Percentiles rank a stretch among this genome's conserved stretches.
phyloP scores from a whole-genome alignment of 2,797 vertebrate genomes.

The Poeciliopsis presidionis region DNA sequence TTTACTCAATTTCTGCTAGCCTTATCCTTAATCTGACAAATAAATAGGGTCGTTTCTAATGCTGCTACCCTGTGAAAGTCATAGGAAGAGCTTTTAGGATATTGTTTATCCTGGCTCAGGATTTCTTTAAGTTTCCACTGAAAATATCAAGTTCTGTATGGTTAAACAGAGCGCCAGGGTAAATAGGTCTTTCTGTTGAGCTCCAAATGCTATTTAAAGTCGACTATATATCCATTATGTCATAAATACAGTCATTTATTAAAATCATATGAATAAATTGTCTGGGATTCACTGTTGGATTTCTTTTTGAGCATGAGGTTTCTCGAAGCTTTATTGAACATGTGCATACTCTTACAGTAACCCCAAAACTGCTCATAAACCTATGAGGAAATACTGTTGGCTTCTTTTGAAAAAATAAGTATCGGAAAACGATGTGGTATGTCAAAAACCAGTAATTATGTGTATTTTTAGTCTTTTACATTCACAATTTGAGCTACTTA shows the following conservation, averaged over 20 bases:
- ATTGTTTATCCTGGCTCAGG: constrained; percentile 69
- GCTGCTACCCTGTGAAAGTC: constrained; percentile 33
- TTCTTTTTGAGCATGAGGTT: constrained; percentile 46
- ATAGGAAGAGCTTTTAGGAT: constrained; percentile 67
- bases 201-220: constrained; percentile 62
- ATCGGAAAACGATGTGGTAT: constrained; percentile 52
- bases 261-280: constrained; percentile 53
- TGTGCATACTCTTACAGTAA: constrained; percentile 24
- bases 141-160: constrained; percentile 58
- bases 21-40: constrained; percentile 41
- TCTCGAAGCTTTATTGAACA: constrained; percentile 48
- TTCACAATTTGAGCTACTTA: constrained; percentile 33
- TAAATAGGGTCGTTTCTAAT: constrained; percentile 30
- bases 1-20: constrained; percentile 28
- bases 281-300: constrained; percentile 45
- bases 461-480: constrained; percentile 59
- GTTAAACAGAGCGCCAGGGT: constrained; percentile 62
- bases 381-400: constrained; percentile 38
- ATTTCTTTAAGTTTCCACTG: constrained; percentile 64
- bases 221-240: constrained; percentile 61
- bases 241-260: constrained; percentile 61
- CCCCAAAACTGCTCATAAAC: constrained; percentile 36
- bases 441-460: constrained; percentile 56
- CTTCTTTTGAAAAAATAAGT: constrained; percentile 25
- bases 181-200: constrained; percentile 64